Evolutionary conservation across 2,888 invertebrate species (phyloP).

Genomic region (Scaptomyza tumidula): DNA sequence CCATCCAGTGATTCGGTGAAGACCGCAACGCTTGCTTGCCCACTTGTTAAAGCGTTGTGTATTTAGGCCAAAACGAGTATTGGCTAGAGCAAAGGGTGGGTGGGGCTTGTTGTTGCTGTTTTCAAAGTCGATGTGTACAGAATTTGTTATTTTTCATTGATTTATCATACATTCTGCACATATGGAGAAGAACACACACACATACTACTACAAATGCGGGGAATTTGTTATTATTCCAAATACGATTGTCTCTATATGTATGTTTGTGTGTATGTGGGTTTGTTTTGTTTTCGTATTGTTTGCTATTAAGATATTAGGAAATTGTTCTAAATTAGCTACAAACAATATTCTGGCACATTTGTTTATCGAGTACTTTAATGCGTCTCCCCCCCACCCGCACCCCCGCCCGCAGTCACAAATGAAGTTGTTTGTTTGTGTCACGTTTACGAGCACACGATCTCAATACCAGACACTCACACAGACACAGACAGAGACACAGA

Average conservation of each 20-base stretch:
- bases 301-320: background rate
- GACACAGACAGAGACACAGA: too few species aligned
- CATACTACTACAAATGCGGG: background rate
- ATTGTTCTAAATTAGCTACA: conserved; percentile 59
- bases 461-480: conserved; percentile 6
- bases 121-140: conserved; percentile 16
- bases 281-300: conserved; percentile 1
- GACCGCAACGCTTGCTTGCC: conserved; percentile 39
- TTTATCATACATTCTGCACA: conserved; percentile 49
- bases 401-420: conserved; percentile 53
- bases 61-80: conserved; percentile 75
- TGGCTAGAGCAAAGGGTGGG: conserved; percentile 13
- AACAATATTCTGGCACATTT: conserved; percentile 63
- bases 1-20: conserved; percentile 50
- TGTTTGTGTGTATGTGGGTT: background rate
- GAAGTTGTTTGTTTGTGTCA: conserved; percentile 69
- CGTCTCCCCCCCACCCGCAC: background rate
- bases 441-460: conserved; percentile 68
- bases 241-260: background rate
- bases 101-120: background rate
- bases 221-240: conserved; percentile 13
- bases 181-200: background rate
- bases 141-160: conserved; percentile 23
- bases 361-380: conserved; percentile 29
- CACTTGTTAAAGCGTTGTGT: conserved; percentile 66